Conservation (phyloP, 2,888 invertebrate species). For the Epinotia nisella region DNA sequence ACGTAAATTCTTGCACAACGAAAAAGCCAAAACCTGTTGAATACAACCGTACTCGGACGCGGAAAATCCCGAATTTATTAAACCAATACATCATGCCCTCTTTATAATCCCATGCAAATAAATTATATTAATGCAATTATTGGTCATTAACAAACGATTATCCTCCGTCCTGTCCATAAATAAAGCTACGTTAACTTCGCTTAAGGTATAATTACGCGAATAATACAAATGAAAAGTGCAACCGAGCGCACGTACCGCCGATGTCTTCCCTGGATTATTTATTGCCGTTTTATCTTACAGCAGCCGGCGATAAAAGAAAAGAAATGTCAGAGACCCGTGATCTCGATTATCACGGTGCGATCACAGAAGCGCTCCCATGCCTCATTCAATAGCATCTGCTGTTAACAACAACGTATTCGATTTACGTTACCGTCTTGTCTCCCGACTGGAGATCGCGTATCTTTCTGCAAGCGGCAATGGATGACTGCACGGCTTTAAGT, state of each 20-base stretch:
- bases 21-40: conserved; percentile 19
- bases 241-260: conserved; percentile 71
- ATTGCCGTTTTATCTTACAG: conserved; percentile 79
- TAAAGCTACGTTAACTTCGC: conserved; percentile 63
- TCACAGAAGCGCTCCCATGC: conserved; percentile 69
- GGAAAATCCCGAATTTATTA: conserved; percentile 33
- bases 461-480: conserved; percentile 53
- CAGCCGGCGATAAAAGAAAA: conserved; percentile 82
- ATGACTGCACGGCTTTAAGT: conserved; percentile 15
- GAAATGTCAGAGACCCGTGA: conserved; percentile 78
- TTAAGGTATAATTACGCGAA: conserved; percentile 76
- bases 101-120: conserved; percentile 51
- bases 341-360: conserved; percentile 80
- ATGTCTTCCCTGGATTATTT: conserved; percentile 77
- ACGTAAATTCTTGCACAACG: background rate
- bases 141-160: conserved; percentile 69
- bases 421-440: conserved; percentile 50
- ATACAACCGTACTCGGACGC: background rate
- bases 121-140: conserved; percentile 65
- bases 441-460: background rate
- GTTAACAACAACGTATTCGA: conserved; percentile 1
- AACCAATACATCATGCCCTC: conserved; percentile 37
- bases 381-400: conserved; percentile 8
- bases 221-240: conserved; percentile 79
- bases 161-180: conserved; percentile 64